Conservation (phyloP, 2,113 vertebrate species). For the pig (Sus scrofa) region T2T-Sscrofa CM000822.6:55899501-55900000, state of each 20-base stretch:
- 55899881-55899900: not conserved
- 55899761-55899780: constrained; percentile 21
- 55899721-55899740: not conserved
- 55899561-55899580: constrained; percentile 34
- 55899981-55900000: not conserved
- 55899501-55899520: not conserved
- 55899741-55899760: not conserved
- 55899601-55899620: not conserved
- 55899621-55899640: constrained; percentile 12
- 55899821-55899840: constrained; percentile 57
- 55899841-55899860: not conserved
- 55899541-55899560: too few species aligned
- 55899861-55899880: constrained; percentile 27
- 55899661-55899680: constrained; percentile 70
- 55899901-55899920: not conserved
- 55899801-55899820: not conserved
- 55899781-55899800: not conserved
- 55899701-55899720: not conserved
- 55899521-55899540: constrained; percentile 46
- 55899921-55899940: not conserved
- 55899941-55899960: not conserved
- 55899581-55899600: constrained; percentile 62
- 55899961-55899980: not conserved
- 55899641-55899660: constrained; percentile 32
- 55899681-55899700: constrained; percentile 53